Base-by-base conservation (phyloP, 2,113 vertebrate species). In the Plectropomus leopardus region DNA sequence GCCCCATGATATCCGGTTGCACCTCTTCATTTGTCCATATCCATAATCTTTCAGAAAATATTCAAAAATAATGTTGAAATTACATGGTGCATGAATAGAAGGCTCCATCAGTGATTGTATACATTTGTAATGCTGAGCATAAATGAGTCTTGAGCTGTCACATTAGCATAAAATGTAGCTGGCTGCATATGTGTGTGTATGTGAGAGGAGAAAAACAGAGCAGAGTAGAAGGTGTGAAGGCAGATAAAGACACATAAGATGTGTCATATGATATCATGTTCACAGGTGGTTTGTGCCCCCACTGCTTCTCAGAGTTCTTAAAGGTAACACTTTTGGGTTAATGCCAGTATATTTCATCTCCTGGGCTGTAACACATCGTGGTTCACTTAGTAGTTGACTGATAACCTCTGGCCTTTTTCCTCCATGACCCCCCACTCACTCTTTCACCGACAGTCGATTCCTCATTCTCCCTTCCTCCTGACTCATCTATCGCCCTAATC, bases 361-460 rank as follows among this genome's bases (percentile, higher is more conserved):
- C 48, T 44, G 36, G 51, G 34, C 83, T 86, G 42, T 58, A 80
- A 70, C 80, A 83, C 78, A 60, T 68, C 47, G 13, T 34, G 55
- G 47, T 64, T 85, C 77, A 88, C 51, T 88, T 59, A 47, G 17
- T 75, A 55, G 47, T 24, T 76, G 30, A 66, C 36, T 15, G 82
- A 84, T 83, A 79, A 90, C 87, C 79, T 84, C 69, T 88, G 82
- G 50, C 75, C 79, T 78, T 65, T 83, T 51, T 48, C 71, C 58
- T 66, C 36, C 30, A 17, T 75, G 71, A 71, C 71, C 72, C 24
- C 50, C 17, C 1, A 30, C 47, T 78, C 58, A 59, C 67, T 77
- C 24, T 61, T 76, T 82, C 17, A 68, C 77, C 65, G 55, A 8
- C 32, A 82, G 42, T 68, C 47, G 55, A 40, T 72, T 26, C 16